Conservation (phyloP, 2,113 vertebrate genomes). For the Electrona antarctica region DNA sequence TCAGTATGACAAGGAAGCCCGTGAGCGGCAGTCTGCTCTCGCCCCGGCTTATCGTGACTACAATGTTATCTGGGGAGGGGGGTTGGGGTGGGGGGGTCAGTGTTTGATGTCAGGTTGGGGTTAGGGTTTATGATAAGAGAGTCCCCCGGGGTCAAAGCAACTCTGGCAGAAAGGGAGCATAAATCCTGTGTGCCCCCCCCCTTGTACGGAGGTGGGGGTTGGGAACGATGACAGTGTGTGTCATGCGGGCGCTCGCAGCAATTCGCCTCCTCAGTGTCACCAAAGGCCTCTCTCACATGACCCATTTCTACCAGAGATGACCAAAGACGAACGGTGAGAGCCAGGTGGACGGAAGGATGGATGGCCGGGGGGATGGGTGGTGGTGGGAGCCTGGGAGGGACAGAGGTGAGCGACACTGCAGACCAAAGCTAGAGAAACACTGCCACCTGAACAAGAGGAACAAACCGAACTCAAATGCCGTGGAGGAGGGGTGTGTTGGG, state of each 20-base stretch:
- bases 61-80: slow-evolving; percentile 67
- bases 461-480: slow-evolving; percentile 32
- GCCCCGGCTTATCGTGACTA: slow-evolving; percentile 62
- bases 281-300: slow-evolving; percentile 70
- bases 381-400: background rate
- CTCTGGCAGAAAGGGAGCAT: slow-evolving; percentile 70
- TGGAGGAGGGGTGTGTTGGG: slow-evolving; percentile 28
- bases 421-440: slow-evolving; percentile 31
- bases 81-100: slow-evolving; percentile 27
- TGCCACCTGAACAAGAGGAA: slow-evolving; percentile 40
- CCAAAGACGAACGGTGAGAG: slow-evolving; percentile 55
- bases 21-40: slow-evolving; percentile 24
- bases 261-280: slow-evolving; percentile 77
- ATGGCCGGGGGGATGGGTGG: slow-evolving; percentile 20
- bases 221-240: slow-evolving; percentile 60
- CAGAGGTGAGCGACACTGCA: background rate
- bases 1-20: background rate
- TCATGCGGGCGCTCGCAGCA: slow-evolving; percentile 62
- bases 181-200: slow-evolving; percentile 77
- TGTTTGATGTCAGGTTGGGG: slow-evolving; percentile 75
- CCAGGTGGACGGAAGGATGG: slow-evolving; percentile 16
- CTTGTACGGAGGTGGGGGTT: slow-evolving; percentile 38
- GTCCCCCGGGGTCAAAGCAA: slow-evolving; percentile 72
- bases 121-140: slow-evolving; percentile 84
- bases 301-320: slow-evolving; percentile 74